Evolutionary conservation across 2,888 invertebrate genomes (phyloP), one percentile per base, ranked within the genome.

Genomic region (Hirtodrosophila duncani): DNA sequence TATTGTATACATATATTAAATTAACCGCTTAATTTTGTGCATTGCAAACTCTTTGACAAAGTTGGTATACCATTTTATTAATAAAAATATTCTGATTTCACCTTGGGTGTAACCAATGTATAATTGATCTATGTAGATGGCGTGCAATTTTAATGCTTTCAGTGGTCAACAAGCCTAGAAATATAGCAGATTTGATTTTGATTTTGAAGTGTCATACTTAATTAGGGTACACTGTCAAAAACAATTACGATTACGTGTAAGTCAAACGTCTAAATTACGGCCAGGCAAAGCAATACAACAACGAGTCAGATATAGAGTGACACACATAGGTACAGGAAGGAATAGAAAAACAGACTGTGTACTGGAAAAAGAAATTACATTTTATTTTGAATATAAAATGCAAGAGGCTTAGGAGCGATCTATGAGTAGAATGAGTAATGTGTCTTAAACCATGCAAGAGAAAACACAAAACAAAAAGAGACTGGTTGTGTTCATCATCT

Each of bases 281-380:
- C 86, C 86, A 86, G 86, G 86, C 86, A 86, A 86, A 86, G 85
- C 86, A 86, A 86, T 86, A 86, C 84, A 83, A 84, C 82, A 83
- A 84, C 81, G 51, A 58, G 41, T 14, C 36, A 55, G 26, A 44
- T 50, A 39, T 18, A 36, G 21, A 11, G 45, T 62, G 23, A 65
- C 34, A 61, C 17, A 69, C 23, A 57, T 23, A 50, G 13, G 53
- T 29, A 27, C 14, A 49, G 16, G 14, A 16, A n/a, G 20, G 13
- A 13, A 20, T 13, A 34, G 10, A 34, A 20, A 34, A 20, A 34
- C 21, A 21, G 11, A n/a, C 3, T 30, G 16, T n/a, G 29, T 14
- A 64, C 44, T 68, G 48, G 48, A 52, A 56, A 29, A 46, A 27
- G 45, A 55, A 56, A 56, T 26, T 23, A 27, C 38, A 38, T 27